Percentiles rank a stretch among this genome's conserved stretches.
These are phyloP conservation scores for Clistopyga incitator DNA, from an alignment of 2,888 invertebrate species.

Conservation along the genomic window DNA sequence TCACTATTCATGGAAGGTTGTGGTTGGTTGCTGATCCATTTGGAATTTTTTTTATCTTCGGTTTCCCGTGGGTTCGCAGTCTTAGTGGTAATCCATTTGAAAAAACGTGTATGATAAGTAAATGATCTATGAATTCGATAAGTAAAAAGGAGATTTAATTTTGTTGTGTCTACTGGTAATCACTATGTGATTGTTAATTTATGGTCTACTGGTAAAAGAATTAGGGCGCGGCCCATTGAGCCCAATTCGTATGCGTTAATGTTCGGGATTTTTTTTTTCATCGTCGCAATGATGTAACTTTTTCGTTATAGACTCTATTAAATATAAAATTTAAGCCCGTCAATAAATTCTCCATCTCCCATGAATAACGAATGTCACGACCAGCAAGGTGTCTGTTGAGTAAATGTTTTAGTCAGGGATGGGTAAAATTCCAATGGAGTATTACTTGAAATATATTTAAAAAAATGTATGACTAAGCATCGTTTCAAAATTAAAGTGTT, in stretches of 20 bases:
- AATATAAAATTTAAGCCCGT: not conserved
- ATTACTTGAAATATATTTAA: too few species aligned
- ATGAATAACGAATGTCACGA: not conserved
- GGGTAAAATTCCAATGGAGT: too few species aligned
- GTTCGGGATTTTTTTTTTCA: not conserved
- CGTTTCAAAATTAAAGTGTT: not conserved
- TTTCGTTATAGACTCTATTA: not conserved
- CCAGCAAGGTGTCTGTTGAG: not conserved
- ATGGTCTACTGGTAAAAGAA: not conserved
- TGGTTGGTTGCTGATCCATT: too few species aligned
- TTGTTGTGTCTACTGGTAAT: too few species aligned
- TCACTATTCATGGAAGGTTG: too few species aligned
- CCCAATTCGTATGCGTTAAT: not conserved
- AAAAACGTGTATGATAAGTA: too few species aligned
- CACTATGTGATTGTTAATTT: too few species aligned
- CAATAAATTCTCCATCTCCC: not conserved
- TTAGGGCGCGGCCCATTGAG: not conserved
- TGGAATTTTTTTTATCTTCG: too few species aligned
- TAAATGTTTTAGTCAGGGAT: not conserved
- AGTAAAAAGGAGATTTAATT: too few species aligned
- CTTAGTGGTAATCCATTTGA: too few species aligned
- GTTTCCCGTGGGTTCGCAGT: too few species aligned
- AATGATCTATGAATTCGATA: too few species aligned
- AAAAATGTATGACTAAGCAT: not conserved
- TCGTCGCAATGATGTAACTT: not conserved